phyloP scores from a whole-genome alignment of 2,797 vertebrate genomes.

The Hirundo rustica region DNA sequence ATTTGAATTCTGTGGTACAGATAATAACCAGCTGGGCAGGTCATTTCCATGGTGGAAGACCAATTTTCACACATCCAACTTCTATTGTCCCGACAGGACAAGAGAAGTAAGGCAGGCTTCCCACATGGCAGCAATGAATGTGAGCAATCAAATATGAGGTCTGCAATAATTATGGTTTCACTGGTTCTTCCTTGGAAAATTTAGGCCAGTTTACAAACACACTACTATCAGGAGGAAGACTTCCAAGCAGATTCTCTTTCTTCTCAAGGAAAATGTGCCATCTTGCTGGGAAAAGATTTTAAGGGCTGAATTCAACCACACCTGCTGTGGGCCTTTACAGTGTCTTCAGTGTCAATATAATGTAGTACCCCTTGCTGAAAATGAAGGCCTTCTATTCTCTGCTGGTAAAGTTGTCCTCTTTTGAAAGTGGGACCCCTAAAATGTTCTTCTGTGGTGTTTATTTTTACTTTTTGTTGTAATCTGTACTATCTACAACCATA shows the following conservation, averaged over 20 bases:
- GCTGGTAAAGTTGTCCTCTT: neutral
- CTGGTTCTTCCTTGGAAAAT: neutral
- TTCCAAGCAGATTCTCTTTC: neutral
- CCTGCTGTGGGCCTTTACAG: neutral
- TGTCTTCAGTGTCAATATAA: neutral
- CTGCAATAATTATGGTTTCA: neutral
- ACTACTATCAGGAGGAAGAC: neutral
- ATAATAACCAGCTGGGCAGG: constrained; percentile 11
- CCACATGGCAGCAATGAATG: neutral
- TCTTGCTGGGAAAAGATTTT: neutral
- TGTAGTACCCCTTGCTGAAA: neutral
- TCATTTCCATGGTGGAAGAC: constrained; percentile 6
- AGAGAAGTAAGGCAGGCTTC: neutral
- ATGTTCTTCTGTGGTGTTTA: neutral
- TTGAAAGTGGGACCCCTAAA: neutral
- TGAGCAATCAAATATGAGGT: neutral
- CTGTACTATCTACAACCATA: neutral
- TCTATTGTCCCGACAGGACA: neutral
- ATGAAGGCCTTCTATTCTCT: neutral
- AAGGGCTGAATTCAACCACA: neutral
- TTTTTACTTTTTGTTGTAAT: neutral
- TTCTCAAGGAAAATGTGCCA: neutral
- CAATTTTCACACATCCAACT: neutral
- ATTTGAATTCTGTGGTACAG: neutral
- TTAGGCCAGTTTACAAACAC: neutral